phyloP scores from a whole-genome alignment of 2,113 vertebrate species.

The Cyanoderma ruficeps region DNA sequence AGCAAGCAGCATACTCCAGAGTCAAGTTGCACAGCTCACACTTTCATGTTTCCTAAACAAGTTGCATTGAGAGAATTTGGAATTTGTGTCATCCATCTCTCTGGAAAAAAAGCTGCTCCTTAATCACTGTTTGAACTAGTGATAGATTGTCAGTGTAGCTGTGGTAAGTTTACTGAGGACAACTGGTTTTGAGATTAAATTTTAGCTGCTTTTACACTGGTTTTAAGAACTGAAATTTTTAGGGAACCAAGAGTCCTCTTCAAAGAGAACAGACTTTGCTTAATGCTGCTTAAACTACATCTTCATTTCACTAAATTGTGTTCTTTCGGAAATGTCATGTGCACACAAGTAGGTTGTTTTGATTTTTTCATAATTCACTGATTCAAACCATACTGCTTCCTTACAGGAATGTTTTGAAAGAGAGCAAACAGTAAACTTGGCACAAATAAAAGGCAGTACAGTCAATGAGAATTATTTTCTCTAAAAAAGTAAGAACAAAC shows the following conservation, averaged over 20 bases:
- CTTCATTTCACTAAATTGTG: background rate
- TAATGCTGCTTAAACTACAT: background rate
- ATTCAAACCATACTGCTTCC: background rate
- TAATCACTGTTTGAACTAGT: background rate
- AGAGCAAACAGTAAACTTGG: background rate
- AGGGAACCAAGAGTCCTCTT: background rate
- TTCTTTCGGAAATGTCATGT: background rate
- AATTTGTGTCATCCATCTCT: background rate
- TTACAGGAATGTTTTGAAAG: background rate
- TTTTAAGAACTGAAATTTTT: background rate
- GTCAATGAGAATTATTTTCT: background rate
- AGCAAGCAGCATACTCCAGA: background rate
- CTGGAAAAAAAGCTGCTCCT: background rate
- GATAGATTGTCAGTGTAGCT: background rate
- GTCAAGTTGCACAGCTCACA: background rate
- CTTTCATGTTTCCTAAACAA: constrained; percentile 3
- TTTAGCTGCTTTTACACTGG: background rate
- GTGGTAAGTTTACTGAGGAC: background rate
- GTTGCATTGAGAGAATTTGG: background rate
- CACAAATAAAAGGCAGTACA: background rate
- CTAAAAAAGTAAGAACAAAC: background rate
- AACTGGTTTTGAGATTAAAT: background rate
- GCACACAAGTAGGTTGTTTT: background rate
- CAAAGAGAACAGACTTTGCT: background rate
- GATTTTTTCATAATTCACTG: background rate